Evolutionary conservation across 2,888 invertebrate species (phyloP).

Genomic region (Latrodectus hesperus): DNA sequence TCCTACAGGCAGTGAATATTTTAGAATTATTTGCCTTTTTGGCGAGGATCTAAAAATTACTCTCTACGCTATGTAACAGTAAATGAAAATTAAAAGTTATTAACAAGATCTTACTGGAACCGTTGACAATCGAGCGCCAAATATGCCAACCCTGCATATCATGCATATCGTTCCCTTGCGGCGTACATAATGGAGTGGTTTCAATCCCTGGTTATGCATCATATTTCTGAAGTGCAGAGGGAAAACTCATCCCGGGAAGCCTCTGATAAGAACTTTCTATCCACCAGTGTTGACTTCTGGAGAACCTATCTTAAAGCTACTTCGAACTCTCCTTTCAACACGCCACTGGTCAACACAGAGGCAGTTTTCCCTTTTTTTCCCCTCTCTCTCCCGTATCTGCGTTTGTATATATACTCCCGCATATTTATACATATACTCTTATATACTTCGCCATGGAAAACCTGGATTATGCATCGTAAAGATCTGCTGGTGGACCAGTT

Average conservation of each 20-base stretch:
- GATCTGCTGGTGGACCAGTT: conserved; percentile 14
- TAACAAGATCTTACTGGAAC: too few species aligned
- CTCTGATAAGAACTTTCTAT: conserved; percentile 60
- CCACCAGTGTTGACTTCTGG: conserved; percentile 54
- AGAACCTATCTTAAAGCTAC: conserved; percentile 33
- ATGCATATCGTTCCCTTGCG: conserved; percentile 53
- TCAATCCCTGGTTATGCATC: conserved; percentile 60
- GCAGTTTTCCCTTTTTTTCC: not conserved
- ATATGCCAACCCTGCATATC: conserved; percentile 18
- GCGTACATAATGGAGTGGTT: conserved; percentile 59
- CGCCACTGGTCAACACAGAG: conserved; percentile 40
- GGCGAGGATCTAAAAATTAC: too few species aligned
- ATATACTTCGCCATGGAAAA: not conserved
- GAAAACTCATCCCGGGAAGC: conserved; percentile 31
- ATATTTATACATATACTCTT: not conserved
- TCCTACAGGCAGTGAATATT: too few species aligned
- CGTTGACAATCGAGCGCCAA: conserved; percentile 20
- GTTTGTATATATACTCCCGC: not conserved
- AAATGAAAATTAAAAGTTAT: too few species aligned
- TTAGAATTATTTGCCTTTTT: too few species aligned
- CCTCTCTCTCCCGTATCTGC: not conserved
- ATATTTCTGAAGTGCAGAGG: conserved; percentile 27
- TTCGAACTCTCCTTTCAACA: conserved; percentile 16
- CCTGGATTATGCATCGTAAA: conserved; percentile 58
- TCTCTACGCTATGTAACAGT: too few species aligned